A percentile compares a stretch with the other conserved stretches of the same genome.
Conservation (phyloP, 2,797 vertebrate genomes). For the Silurus lanzhouensis region DNA sequence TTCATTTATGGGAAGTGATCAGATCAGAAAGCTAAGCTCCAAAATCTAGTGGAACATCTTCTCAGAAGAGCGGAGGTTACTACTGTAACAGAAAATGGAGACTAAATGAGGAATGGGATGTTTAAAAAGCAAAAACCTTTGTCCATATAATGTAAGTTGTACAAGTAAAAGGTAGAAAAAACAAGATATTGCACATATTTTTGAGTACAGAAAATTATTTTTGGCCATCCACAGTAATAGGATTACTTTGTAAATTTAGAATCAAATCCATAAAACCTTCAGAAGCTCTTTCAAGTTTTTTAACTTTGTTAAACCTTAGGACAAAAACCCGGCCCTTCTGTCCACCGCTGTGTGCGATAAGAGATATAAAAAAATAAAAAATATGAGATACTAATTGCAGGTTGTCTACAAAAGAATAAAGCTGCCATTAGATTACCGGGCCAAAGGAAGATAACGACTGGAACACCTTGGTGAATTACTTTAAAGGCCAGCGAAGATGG, state of each 20-base stretch:
- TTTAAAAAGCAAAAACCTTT: too few relatives aligned
- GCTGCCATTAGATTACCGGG: constrained; percentile 52
- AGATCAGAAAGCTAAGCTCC: too few relatives aligned
- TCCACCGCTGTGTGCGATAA: constrained; percentile 47
- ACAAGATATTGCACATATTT: too few relatives aligned
- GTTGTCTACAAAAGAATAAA: constrained; percentile 50
- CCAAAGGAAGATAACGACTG: constrained; percentile 54
- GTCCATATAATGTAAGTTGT: too few relatives aligned
- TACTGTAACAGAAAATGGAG: too few relatives aligned
- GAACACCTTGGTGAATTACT: constrained; percentile 49
- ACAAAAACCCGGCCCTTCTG: background rate
- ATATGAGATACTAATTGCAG: constrained; percentile 61
- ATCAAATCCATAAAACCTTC: constrained; percentile 19
- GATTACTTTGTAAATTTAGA: constrained; percentile 6
- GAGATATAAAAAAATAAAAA: constrained; percentile 17
- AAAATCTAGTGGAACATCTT: too few relatives aligned
- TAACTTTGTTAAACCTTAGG: constrained; percentile 13
- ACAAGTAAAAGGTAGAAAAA: too few relatives aligned
- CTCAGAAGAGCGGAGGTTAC: too few relatives aligned
- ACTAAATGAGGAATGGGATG: too few relatives aligned
- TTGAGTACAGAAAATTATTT: background rate
- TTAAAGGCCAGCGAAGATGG: constrained; percentile 53
- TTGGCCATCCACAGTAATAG: background rate
- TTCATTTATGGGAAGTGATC: too few relatives aligned
- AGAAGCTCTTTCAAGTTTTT: constrained; percentile 22